Conservation (phyloP, 2,797 vertebrate genomes). For the Limosa lapponica region DNA sequence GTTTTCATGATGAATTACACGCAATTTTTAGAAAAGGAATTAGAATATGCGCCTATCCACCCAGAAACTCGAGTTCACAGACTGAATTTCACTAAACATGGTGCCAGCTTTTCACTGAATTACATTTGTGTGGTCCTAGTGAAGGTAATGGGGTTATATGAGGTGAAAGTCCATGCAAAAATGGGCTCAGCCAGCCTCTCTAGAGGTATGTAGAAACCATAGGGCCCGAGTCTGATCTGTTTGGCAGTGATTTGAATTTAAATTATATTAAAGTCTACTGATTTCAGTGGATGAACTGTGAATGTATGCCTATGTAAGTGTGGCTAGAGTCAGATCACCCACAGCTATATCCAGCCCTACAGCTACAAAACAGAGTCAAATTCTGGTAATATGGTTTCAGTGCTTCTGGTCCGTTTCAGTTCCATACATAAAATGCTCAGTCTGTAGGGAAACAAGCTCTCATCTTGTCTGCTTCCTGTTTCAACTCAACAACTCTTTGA, state of each 20-base stretch:
- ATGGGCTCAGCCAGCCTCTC: neutral
- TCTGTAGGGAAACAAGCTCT: neutral
- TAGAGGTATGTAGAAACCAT: neutral
- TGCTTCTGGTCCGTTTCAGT: neutral
- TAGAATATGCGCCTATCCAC: neutral
- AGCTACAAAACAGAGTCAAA: neutral
- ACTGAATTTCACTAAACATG: neutral
- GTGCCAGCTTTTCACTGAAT: neutral
- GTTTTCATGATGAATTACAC: neutral
- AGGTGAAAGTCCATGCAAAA: neutral
- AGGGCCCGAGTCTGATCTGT: neutral
- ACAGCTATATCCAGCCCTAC: neutral
- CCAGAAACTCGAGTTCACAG: neutral
- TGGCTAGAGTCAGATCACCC: neutral
- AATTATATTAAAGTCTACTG: neutral
- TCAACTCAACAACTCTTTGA: neutral
- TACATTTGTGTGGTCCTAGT: neutral
- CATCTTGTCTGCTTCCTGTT: neutral
- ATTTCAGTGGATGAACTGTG: neutral
- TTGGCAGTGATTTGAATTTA: neutral
- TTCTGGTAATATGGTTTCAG: neutral
- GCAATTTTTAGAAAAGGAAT: constrained; percentile 1
- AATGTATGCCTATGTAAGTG: neutral
- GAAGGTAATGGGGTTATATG: neutral
- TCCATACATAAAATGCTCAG: neutral